A percentile compares a stretch with the other conserved stretches of the same genome.
phyloP scores from a whole-genome alignment of 92 coral and sea anemone species.

The Galaxea fascicularis region DNA sequence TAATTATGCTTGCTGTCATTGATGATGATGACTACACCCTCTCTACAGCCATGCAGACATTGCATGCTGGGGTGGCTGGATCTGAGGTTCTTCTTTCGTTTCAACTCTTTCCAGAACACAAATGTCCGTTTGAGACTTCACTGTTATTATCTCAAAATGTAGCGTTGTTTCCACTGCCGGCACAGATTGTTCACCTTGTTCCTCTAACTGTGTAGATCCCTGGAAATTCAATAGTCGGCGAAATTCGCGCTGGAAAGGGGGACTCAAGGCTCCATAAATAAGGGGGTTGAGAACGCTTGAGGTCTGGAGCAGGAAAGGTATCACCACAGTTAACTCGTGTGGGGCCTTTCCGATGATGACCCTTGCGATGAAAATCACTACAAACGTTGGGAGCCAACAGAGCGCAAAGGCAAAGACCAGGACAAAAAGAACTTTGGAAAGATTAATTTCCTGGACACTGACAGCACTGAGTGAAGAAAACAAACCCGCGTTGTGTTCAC shows the following conservation, averaged over 20 bases:
- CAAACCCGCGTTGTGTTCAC: slow-evolving; percentile 21
- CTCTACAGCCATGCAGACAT: slow-evolving; percentile 1
- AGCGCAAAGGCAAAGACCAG: slow-evolving; percentile 35
- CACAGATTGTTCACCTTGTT: not conserved
- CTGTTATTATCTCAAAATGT: not conserved
- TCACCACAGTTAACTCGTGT: slow-evolving; percentile 23
- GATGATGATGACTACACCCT: not conserved
- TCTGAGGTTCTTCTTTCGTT: not conserved
- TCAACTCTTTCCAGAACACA: not conserved
- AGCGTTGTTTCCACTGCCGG: not conserved
- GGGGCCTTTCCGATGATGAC: slow-evolving; percentile 28
- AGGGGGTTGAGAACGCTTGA: slow-evolving; percentile 45
- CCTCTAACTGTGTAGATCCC: too few relatives aligned
- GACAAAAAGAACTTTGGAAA: slow-evolving; percentile 36
- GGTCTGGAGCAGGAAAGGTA: slow-evolving; percentile 45
- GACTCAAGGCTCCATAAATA: slow-evolving; percentile 49
- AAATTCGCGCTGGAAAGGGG: slow-evolving; percentile 41
- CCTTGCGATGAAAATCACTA: slow-evolving; percentile 30
- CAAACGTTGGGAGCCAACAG: slow-evolving; percentile 52
- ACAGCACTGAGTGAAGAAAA: slow-evolving; percentile 2
- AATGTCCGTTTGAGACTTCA: not conserved
- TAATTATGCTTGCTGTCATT: not conserved
- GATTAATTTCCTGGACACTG: slow-evolving; percentile 35
- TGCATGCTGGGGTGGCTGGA: not conserved
- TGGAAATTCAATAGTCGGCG: slow-evolving; percentile 14